Evolutionary conservation across 1,140 invertebrate genomes (phyloP), one percentile per base, ranked within the genome.

Genomic region (Antheraea pernyi): DNA sequence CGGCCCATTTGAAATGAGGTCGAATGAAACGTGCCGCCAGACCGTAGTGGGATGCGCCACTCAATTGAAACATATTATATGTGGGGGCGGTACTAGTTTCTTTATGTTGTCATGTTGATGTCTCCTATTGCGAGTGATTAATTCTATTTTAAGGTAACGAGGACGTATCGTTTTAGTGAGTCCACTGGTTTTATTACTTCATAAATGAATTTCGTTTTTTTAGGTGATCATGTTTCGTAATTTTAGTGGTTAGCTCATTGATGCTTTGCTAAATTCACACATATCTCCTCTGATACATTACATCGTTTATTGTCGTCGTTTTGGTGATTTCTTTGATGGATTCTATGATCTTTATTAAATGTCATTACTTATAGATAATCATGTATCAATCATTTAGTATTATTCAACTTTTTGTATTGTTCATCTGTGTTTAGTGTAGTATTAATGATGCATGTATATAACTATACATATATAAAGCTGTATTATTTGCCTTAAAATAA

Each of bases 1-100:
- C 73, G 78, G 71, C 78, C 71, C 76, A 76, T 76, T 81, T 78
- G 73, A 75, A 86, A 82, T 77, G 84, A 78, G 84, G 85, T 81
- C 83, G 81, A 80, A 85, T 76, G 82, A 80, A 79, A 85, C 76
- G 82, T 79, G 80, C 58, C 67, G 62, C 68, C 68, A 74, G 53
- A 66, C 70, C 61, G 63, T 70, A 36, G 71, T 68, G 76, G 75
- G 77, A 73, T 81, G 81, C 75, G 81, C 75, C 66, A 73, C 73
- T 79, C 82, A 83, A 82, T 85, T 85, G 81, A 80, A 75, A 67
- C 75, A 74, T 71, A 81, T 79, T 78, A 77, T 11, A 42, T 74
- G 18, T 61, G 80, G 85, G 76, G 82, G 80, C 67, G 59, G 65
- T 60, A 69, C 77, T 75, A 77, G 79, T 77, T 71, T 76, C 67